Evolutionary conservation across 2,113 vertebrate genomes (phyloP), one percentile per base, ranked within the genome.

Genomic region (Actenoides hombroni): DNA sequence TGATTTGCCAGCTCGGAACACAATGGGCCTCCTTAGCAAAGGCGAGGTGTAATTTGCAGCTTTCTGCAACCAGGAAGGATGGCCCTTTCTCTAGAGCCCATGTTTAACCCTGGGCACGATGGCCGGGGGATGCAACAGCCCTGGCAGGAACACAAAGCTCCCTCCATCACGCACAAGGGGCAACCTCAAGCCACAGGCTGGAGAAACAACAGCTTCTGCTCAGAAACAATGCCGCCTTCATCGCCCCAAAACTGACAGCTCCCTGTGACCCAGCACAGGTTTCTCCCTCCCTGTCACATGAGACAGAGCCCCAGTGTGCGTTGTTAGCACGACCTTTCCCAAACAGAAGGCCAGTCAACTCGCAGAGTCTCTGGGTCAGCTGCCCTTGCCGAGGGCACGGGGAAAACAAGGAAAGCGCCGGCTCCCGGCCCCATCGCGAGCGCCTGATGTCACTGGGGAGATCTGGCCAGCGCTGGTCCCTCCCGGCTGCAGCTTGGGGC

Each of bases 311-410:
- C 63, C 90, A 86, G 44, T 16, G 71, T n/a, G 64, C n/a, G 4
- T 29, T 90, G 86, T 74, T 6, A 51, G 64, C 76, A n/a, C 6
- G 10, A 88, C 88, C 88, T 86, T 95, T 96, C 77, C 85, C 83
- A 39, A 82, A 92, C 77, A 95, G 92, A 94, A 78, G 91, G 28
- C 60, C 88, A 86, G 91, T 88, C 92, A 94, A 7, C 18, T 67
- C 9, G 51, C 1, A 0, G 39, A 35, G 37, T 9, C 67, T 10
- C 53, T 60, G 87, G 82, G 53, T 83, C 68, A 81, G 90, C 90
- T 91, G 88, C 51, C 46, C 39, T 16, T 54, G 80, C 83, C 23
- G 35, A 63, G 68, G n/a, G 10, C 71, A 46, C 1, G 6, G 6
- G 35, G 68, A 63, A 54, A 61, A 77, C 25, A 33, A 83, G 73